Conservation (phyloP, 2,888 invertebrate genomes). For the Drosophila gaucha region DNA sequence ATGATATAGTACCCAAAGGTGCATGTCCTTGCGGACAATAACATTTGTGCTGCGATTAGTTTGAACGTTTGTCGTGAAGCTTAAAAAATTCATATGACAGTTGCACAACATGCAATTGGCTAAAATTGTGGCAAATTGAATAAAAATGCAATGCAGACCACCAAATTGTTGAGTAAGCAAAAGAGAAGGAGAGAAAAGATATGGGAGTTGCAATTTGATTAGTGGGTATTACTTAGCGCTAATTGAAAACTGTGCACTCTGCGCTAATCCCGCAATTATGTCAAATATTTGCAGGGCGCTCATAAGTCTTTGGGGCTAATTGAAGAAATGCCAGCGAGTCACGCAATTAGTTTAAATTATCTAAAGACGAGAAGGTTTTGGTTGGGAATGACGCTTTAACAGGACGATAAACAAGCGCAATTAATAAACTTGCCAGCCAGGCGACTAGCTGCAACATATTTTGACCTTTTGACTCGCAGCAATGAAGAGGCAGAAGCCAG, state of each 20-base stretch:
- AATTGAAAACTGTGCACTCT: slow-evolving; percentile 64
- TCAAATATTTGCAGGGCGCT: slow-evolving; percentile 63
- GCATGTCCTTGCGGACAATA: slow-evolving; percentile 53
- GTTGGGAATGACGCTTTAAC: slow-evolving; percentile 51
- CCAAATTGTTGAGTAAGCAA: slow-evolving; percentile 43
- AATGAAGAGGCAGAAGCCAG: slow-evolving; percentile 9
- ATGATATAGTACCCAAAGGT: slow-evolving; percentile 30
- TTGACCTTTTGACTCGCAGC: slow-evolving; percentile 62
- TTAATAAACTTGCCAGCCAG: slow-evolving; percentile 74
- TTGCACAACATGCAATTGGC: slow-evolving; percentile 48
- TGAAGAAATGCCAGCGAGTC: slow-evolving; percentile 65
- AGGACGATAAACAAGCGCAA: slow-evolving; percentile 78
- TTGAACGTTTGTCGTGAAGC: slow-evolving; percentile 18
- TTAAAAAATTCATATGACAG: slow-evolving; percentile 52
- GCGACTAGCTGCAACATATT: slow-evolving; percentile 57
- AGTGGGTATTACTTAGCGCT: slow-evolving; percentile 48
- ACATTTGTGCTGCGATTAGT: slow-evolving; percentile 25
- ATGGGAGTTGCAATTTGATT: slow-evolving; percentile 52
- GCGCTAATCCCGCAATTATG: slow-evolving; percentile 63
- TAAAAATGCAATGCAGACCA: slow-evolving; percentile 21
- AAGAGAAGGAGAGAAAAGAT: slow-evolving; percentile 1
- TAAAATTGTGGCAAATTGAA: slow-evolving; percentile 61
- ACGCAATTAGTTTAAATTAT: slow-evolving; percentile 78
- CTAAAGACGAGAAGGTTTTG: slow-evolving; percentile 49
- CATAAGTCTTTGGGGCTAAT: slow-evolving; percentile 66